Conservation (phyloP, 2,888 invertebrate genomes). For the Bugula neritina region DNA sequence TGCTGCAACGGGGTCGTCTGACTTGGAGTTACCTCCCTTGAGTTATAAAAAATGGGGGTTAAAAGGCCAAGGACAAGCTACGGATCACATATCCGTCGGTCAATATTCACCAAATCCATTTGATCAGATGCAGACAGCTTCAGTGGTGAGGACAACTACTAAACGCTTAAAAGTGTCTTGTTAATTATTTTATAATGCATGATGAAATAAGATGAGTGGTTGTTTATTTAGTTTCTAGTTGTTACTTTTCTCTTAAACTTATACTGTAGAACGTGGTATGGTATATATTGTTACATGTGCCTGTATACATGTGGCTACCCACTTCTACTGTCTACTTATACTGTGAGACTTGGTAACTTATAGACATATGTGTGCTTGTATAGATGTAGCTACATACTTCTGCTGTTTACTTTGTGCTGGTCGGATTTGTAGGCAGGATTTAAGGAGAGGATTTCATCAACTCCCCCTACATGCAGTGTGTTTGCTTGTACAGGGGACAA, state of each 20-base stretch:
- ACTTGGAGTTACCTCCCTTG: constrained; percentile 59
- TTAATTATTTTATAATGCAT: too few species aligned
- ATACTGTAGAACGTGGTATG: too few species aligned
- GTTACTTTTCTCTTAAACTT: too few species aligned
- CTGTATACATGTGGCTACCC: too few species aligned
- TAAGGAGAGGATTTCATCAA: constrained; percentile 50
- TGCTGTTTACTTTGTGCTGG: too few species aligned
- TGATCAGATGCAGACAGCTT: constrained; percentile 78
- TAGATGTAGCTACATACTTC: too few species aligned
- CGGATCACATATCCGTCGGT: constrained; percentile 64
- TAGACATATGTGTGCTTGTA: too few species aligned
- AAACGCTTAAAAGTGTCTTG: background rate
- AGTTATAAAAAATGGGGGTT: constrained; percentile 82
- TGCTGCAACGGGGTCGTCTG: constrained; percentile 65
- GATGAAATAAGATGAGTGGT: too few species aligned
- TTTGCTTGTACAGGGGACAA: constrained; percentile 72
- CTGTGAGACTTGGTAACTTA: too few species aligned
- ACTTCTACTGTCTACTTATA: too few species aligned
- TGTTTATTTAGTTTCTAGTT: too few species aligned
- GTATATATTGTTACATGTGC: too few species aligned
- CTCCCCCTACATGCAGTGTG: constrained; percentile 70
- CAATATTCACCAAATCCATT: constrained; percentile 56
- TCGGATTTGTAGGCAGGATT: background rate
- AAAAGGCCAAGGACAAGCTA: constrained; percentile 63
- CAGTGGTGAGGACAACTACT: constrained; percentile 57